These are phyloP conservation scores for Rotaria socialis DNA, from an alignment of 2,888 invertebrate genomes.

Conservation along the genomic window DNA sequence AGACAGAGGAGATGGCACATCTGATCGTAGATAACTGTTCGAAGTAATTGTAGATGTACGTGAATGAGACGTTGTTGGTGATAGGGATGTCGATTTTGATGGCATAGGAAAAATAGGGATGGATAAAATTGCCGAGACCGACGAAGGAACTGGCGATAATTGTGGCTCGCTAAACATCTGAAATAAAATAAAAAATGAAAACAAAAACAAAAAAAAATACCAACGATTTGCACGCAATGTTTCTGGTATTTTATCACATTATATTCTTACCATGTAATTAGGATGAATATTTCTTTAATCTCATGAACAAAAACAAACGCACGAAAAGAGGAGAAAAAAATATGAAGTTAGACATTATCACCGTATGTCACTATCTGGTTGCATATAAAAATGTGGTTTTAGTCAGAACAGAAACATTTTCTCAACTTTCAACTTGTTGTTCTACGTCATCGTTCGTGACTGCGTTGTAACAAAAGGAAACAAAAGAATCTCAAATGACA, in stretches of 20 bases:
- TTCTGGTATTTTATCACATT: too few relatives aligned
- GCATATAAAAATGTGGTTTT: background rate
- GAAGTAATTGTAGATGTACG: slow-evolving; percentile 22
- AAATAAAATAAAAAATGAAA: background rate
- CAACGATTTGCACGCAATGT: too few relatives aligned
- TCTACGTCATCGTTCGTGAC: background rate
- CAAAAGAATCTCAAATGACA: background rate
- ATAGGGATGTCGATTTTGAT: background rate
- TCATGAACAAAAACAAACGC: background rate
- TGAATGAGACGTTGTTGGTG: background rate
- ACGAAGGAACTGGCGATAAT: background rate
- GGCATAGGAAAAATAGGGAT: background rate
- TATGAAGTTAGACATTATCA: too few relatives aligned
- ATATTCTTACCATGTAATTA: too few relatives aligned
- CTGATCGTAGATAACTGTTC: background rate
- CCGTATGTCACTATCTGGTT: background rate
- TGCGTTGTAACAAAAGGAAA: background rate
- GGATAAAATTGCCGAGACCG: background rate
- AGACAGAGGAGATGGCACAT: background rate
- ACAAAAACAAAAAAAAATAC: too few relatives aligned
- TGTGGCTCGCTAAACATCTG: background rate
- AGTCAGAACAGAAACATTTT: background rate
- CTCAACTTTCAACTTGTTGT: background rate
- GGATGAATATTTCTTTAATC: too few relatives aligned
- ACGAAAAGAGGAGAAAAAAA: background rate